Evolutionary conservation across 2,113 vertebrate species (phyloP).

Genomic region (Pteronura brasiliensis): DNA sequence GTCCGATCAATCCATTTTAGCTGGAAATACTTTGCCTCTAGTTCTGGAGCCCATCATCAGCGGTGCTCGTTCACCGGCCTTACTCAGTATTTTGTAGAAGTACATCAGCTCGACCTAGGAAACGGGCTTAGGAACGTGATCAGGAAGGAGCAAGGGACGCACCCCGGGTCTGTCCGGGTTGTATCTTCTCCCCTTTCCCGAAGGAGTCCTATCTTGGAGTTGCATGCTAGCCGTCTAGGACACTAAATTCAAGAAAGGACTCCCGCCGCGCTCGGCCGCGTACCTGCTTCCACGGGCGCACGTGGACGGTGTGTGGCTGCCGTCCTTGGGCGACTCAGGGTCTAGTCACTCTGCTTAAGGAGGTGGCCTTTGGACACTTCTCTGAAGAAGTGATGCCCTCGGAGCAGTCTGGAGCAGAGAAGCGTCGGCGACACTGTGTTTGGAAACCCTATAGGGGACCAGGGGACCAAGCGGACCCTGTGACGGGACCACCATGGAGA

Average conservation of each 20-base stretch:
- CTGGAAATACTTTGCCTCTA: fast-evolving
- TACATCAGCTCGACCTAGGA: neutral
- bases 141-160: neutral
- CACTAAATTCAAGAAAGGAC: neutral
- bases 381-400: neutral
- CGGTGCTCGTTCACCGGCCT: fast-evolving
- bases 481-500: fast-evolving
- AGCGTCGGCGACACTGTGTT: fast-evolving
- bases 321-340: fast-evolving
- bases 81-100: too few relatives aligned
- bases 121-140: neutral
- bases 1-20: fast-evolving
- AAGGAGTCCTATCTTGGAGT: too few relatives aligned
- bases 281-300: fast-evolving
- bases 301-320: fast-evolving
- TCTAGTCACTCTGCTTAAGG: fast-evolving
- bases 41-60: fast-evolving
- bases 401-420: neutral
- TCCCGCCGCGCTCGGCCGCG: neutral
- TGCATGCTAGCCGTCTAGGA: neutral
- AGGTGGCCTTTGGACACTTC: neutral
- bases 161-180: fast-evolving
- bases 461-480: fast-evolving
- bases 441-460: neutral
- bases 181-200: neutral